These are phyloP conservation scores for Cheilosia variabilis DNA, from an alignment of 2,888 invertebrate genomes.

Conservation along the genomic window DNA sequence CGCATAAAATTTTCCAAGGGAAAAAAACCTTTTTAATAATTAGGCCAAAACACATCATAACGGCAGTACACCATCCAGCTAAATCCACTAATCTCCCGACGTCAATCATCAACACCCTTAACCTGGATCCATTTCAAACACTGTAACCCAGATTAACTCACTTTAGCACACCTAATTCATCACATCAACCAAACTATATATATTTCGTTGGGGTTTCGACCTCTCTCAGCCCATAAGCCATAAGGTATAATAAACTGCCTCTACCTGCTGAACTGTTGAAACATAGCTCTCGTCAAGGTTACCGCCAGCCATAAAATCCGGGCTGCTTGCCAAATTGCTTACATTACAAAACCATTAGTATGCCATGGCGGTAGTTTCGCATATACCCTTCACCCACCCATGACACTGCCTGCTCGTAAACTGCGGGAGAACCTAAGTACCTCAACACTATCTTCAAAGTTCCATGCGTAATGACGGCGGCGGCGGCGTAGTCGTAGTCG, in stretches of 20 bases:
- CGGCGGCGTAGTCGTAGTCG: conserved; percentile 25
- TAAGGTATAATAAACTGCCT: conserved; percentile 54
- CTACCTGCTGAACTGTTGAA: conserved; percentile 64
- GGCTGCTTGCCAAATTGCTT: conserved; percentile 72
- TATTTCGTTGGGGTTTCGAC: conserved; percentile 39
- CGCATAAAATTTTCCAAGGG: neutral
- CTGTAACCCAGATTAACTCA: conserved; percentile 36
- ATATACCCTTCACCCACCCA: conserved; percentile 45
- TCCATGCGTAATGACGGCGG: conserved; percentile 53
- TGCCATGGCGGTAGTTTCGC: conserved; percentile 53
- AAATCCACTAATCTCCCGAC: neutral
- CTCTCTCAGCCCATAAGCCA: conserved; percentile 42
- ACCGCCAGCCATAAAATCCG: conserved; percentile 64
- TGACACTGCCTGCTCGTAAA: conserved; percentile 53
- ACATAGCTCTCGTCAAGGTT: conserved; percentile 69
- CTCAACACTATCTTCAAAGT: conserved; percentile 58
- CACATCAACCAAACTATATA: conserved; percentile 41
- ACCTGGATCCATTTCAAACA: conserved; percentile 31
- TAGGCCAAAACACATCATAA: neutral
- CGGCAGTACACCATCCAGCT: neutral
- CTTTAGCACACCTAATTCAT: conserved; percentile 50
- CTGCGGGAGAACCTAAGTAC: conserved; percentile 59
- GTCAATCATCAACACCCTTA: conserved; percentile 42
- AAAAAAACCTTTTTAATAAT: neutral
- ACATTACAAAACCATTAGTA: conserved; percentile 74